These are phyloP conservation scores for Atta texana DNA, from an alignment of 1,140 invertebrate genomes.

Conservation along the genomic window DNA sequence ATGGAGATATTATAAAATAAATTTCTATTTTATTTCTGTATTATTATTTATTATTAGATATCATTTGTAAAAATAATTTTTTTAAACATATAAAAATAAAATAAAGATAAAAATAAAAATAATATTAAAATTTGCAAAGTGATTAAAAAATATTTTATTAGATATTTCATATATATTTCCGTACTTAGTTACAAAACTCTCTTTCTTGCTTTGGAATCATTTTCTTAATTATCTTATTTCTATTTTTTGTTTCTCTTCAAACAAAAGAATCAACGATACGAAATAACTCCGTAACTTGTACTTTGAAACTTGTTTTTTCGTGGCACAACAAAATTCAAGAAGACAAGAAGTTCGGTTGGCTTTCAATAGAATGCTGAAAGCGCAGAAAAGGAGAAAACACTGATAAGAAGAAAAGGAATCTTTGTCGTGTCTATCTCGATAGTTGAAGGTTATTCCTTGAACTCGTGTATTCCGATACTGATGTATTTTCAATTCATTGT, in stretches of 20 bases:
- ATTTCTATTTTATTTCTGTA: neutral
- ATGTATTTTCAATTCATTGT: neutral
- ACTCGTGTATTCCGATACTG: neutral
- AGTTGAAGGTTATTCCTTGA: slow-evolving; percentile 5
- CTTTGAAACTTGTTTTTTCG: slow-evolving; percentile 32
- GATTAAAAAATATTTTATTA: slow-evolving; percentile 1
- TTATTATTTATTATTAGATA: neutral
- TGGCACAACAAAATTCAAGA: slow-evolving; percentile 43
- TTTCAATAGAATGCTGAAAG: slow-evolving; percentile 29
- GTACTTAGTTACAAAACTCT: neutral
- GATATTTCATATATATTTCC: neutral
- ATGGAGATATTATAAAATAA: neutral
- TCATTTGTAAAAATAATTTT: neutral
- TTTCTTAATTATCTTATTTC: slow-evolving; percentile 58
- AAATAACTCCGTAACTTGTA: slow-evolving; percentile 31
- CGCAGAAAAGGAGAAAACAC: neutral
- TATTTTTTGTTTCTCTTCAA: neutral
- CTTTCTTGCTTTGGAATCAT: slow-evolving; percentile 5
- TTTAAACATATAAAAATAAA: slow-evolving; percentile 8
- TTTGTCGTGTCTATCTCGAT: neutral
- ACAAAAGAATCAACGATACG: slow-evolving; percentile 14
- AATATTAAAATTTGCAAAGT: neutral
- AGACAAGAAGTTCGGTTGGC: slow-evolving; percentile 36
- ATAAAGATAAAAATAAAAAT: neutral
- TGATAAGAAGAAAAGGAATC: slow-evolving; percentile 29